Evolutionary conservation across 2,113 vertebrate genomes (phyloP).

Genomic region (Origma solitaria): DNA sequence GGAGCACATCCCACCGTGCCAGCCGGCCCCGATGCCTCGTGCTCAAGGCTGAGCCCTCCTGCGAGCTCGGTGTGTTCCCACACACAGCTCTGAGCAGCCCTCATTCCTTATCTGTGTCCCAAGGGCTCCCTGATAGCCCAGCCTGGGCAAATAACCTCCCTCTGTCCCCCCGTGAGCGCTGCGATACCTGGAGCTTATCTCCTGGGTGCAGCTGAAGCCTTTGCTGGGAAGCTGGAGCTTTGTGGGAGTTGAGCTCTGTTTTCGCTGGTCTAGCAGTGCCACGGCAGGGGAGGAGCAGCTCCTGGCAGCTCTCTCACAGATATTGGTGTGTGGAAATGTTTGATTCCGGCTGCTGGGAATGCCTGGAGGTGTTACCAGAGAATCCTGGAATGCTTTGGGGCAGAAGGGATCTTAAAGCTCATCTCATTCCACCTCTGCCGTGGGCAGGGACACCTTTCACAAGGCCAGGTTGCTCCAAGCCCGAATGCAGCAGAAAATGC

Average conservation of each 20-base stretch:
- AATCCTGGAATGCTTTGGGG: neutral
- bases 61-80: neutral
- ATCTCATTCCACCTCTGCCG: neutral
- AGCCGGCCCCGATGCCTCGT: neutral
- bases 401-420: neutral
- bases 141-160: neutral
- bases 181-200: neutral
- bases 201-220: neutral
- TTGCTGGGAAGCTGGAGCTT: neutral
- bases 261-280: neutral
- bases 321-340: fast-evolving
- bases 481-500: neutral
- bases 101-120: neutral
- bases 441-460: neutral
- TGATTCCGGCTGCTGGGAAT: neutral
- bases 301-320: neutral
- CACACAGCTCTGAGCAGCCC: neutral
- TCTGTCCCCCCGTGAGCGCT: neutral
- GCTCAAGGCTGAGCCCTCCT: neutral
- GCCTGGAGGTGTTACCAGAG: neutral
- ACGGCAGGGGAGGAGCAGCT: neutral
- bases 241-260: neutral
- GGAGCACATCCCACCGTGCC: fast-evolving
- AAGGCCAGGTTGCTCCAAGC: neutral
- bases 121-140: neutral